Evolutionary conservation across 2,113 vertebrate species (phyloP), one percentile per base, ranked within the genome.

Genomic region (Megaceryle torquata): DNA sequence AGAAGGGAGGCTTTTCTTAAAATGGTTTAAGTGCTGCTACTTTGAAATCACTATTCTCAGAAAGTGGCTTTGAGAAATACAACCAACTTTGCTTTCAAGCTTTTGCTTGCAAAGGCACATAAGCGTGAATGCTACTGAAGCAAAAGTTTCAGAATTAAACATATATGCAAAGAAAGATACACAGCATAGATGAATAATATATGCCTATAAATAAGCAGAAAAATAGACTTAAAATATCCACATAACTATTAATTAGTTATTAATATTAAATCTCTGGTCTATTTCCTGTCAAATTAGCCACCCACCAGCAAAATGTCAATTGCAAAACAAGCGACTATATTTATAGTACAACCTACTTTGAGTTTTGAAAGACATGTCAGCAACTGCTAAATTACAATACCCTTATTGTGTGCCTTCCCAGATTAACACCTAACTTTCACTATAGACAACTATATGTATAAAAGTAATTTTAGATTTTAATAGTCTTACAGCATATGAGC

Each of bases 201-300:
- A 69, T 70, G 78, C 82, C 93, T 95, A 96, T 94, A 96, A 95
- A 96, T 95, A 96, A 97, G 96, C 60, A 91, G 90, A 91, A 96
- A 96, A 94, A 94, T 83, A 93, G 68, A 82, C 88, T 91, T 94
- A 79, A 96, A 97, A 96, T 91, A 96, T 16, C 93, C 90, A 46
- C 82, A 74, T 97, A 93, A 92, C 94, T 96, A 97, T 94, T 95
- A 96, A 97, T 97, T 97, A 90, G 95, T 87, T 97, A 95, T 94
- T 96, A 95, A 94, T 96, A 93, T 95, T 96, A 95, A 92, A 96
- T 96, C 96, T 74, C 94, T 89, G 59, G 86, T 94, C 96, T 97
- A 97, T 93, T 97, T 97, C 94, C 94, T 81, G 96, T 97, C 95
- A 96, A 95, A 97, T 96, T 97, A 96, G 89, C 91, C 95, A 96